A percentile compares a stretch with the other conserved stretches of the same genome.
Conservation (phyloP, 2,113 vertebrate genomes). For the Rostratula benghalensis region DNA sequence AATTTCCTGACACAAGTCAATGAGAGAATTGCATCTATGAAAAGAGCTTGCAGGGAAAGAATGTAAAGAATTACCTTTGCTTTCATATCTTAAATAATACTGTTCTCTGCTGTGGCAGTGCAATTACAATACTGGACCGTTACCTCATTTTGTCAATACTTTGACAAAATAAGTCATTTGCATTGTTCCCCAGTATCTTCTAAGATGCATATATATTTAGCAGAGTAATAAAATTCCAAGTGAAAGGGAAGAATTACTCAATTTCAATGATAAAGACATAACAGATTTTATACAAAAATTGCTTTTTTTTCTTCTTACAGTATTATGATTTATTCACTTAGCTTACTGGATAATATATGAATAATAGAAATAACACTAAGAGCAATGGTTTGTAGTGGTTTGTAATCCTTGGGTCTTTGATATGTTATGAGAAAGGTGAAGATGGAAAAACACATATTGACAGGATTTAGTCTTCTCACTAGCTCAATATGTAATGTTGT, state of each 20-base stretch:
- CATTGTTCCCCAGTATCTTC: background rate
- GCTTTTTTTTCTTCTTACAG: background rate
- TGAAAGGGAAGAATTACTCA: background rate
- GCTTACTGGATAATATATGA: background rate
- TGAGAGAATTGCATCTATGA: constrained; percentile 15
- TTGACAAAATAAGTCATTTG: background rate
- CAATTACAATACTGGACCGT: background rate
- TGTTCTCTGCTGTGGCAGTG: background rate
- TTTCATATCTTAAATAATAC: background rate
- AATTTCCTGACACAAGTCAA: constrained; percentile 32
- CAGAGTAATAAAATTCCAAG: background rate
- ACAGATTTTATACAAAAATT: background rate
- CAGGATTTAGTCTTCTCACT: background rate
- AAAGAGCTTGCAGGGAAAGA: background rate
- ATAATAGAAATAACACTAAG: background rate
- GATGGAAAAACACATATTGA: background rate
- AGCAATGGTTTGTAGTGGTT: background rate
- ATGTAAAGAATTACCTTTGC: constrained; percentile 6
- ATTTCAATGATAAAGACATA: background rate
- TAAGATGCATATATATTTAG: background rate
- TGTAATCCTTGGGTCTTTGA: background rate
- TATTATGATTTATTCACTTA: background rate
- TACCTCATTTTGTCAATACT: background rate
- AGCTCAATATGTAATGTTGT: background rate
- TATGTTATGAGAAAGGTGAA: background rate